Conservation (phyloP, 2,888 invertebrate genomes). For the Acrobasis suavella region DNA sequence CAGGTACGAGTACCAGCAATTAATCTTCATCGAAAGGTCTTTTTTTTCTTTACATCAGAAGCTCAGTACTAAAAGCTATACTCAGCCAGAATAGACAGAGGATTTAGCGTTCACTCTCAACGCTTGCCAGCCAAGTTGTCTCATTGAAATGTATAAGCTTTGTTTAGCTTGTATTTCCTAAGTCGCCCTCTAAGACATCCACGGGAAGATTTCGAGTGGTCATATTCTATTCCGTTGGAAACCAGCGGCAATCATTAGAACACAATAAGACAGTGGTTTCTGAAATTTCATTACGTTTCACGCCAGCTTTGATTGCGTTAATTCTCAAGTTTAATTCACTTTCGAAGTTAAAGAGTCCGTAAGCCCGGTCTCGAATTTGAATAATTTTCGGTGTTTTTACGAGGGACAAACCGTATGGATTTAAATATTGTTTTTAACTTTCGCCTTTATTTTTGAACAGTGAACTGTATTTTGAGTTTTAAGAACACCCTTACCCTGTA, state of each 20-base stretch:
- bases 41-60: no score
- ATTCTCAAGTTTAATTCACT: constrained; percentile 19
- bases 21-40: neutral
- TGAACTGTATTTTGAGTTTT: neutral
- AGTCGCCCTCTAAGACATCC: no score
- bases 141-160: no score
- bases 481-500: neutral
- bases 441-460: neutral
- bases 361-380: constrained; percentile 4
- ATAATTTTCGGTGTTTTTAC: constrained; percentile 12
- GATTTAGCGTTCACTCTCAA: no score
- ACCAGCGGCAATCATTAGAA: constrained; percentile 3
- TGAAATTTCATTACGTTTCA: constrained; percentile 19
- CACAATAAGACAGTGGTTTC: constrained; percentile 15
- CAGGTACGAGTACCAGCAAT: neutral
- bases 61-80: no score
- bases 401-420: constrained; percentile 12
- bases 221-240: neutral
- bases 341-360: constrained; percentile 20
- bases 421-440: constrained; percentile 11
- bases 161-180: no score
- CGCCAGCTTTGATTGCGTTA: constrained; percentile 19
- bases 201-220: no score
- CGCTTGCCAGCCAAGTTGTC: no score
- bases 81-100: no score